Base-by-base conservation (phyloP, 2,888 invertebrate species). In the Coleophora flavipennella region DNA sequence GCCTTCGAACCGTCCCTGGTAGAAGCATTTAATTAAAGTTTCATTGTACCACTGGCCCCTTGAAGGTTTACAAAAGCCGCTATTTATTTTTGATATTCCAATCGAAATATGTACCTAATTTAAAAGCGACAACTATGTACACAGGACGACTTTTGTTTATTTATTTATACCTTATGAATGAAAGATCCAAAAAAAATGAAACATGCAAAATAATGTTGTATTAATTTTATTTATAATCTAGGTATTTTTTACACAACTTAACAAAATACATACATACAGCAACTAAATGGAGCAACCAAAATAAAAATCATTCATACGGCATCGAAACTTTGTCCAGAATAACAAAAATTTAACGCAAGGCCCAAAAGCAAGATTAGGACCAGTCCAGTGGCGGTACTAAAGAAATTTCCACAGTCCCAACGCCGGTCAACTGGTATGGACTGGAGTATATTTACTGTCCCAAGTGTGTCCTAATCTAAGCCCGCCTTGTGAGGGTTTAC, bases 221-320 rank as follows among this genome's bases (percentile, higher is more conserved):
- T 70, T 70, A 68, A 67, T 69, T 79, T 80, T 75, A 79, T 77
- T 83, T 80, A 79, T 72, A 72, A 81, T 79, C 84, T 84, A 84
- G 74, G 57, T 81, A 81, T 81, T 83, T 79, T 83, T 79, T 83
- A 84, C 80, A 84, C 83, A 84, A 84, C 84, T 83, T 84, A 84
- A 83, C 84, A 80, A 83, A 81, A 80, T 80, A 83, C 80, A 71
- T 76, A 78, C 77, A 76, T 80, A 78, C 81, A 78, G 70, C 72
- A 81, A 81, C 74, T 77, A 69, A 84, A 79, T 75, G 74, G 68
- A 67, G 72, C 77, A 79, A 81, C 70, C 76, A 72, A 79, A 81
- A 76, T 62, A 50, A 60, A 67, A 68, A 59, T 59, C 73, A 74
- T 71, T 69, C 72, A 70, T 63, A 65, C 71, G 62, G 68, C 62